Evolutionary conservation across 2,888 invertebrate species (phyloP).

Genomic region (Dasysyrphus tricinctus): DNA sequence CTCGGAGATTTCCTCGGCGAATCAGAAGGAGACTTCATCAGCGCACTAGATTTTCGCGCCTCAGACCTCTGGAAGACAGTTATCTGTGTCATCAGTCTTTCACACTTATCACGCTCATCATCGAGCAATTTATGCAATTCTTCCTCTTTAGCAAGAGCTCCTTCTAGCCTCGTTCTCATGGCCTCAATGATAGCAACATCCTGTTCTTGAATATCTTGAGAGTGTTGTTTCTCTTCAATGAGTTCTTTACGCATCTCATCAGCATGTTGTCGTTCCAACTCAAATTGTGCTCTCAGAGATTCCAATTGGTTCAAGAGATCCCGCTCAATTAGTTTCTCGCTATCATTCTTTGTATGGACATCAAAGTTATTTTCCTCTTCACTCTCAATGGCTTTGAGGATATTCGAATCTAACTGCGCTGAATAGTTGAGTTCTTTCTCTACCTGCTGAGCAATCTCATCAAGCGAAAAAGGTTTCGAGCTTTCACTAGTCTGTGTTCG

Average conservation of each 20-base stretch:
- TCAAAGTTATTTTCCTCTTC: conserved; percentile 83
- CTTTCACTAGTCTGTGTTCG: conserved; percentile 79
- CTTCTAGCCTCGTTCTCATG: conserved; percentile 87
- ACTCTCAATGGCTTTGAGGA: conserved; percentile 85
- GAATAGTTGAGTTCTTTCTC: conserved; percentile 86
- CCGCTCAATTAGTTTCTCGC: conserved; percentile 80
- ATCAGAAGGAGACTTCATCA: conserved; percentile 81
- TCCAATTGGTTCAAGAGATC: conserved; percentile 81
- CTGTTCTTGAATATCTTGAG: conserved; percentile 86
- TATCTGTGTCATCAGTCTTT: conserved; percentile 84
- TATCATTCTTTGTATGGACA: conserved; percentile 81
- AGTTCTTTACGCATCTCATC: conserved; percentile 85
- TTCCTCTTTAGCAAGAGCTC: conserved; percentile 87
- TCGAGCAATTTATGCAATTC: conserved; percentile 86
- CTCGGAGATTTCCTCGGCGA: conserved; percentile 82
- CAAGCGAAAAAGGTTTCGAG: conserved; percentile 83
- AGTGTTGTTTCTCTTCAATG: conserved; percentile 86
- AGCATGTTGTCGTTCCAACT: conserved; percentile 81
- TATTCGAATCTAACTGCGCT: conserved; percentile 86
- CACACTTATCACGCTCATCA: conserved; percentile 84
- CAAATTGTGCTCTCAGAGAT: conserved; percentile 79
- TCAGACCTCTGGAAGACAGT: conserved; percentile 82
- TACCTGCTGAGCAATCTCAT: conserved; percentile 85
- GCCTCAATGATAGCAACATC: conserved; percentile 88
- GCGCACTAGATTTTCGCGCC: conserved; percentile 80